phyloP scores from a whole-genome alignment of 2,888 invertebrate genomes.

The Spicauda simplicius region DNA sequence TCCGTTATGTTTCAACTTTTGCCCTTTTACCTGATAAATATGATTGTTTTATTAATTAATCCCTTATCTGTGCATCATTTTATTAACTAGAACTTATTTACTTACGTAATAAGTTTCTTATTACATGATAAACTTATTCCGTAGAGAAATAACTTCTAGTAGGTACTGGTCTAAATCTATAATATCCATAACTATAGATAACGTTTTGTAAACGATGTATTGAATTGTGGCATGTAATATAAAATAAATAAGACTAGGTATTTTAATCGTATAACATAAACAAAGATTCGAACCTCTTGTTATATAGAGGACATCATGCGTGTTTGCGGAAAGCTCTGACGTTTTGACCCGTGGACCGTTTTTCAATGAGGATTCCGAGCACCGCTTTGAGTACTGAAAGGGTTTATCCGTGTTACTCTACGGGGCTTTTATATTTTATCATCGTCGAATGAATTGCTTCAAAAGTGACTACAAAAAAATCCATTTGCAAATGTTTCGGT shows the following conservation, averaged over 20 bases:
- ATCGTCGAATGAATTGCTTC: slow-evolving; percentile 67
- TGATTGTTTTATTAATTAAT: background rate
- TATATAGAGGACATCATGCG: slow-evolving; percentile 49
- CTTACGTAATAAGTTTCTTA: no score
- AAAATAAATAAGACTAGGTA: background rate
- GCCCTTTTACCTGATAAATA: slow-evolving; percentile 9
- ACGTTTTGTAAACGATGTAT: no score
- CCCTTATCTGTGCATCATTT: background rate
- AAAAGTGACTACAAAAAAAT: slow-evolving; percentile 67
- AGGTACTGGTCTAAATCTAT: no score
- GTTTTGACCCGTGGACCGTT: slow-evolving; percentile 68
- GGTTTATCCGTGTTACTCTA: slow-evolving; percentile 68
- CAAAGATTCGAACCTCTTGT: slow-evolving; percentile 19
- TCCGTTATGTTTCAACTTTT: slow-evolving; percentile 7
- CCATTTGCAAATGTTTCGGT: slow-evolving; percentile 62
- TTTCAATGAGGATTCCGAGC: slow-evolving; percentile 72
- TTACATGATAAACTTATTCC: no score
- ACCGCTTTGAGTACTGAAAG: slow-evolving; percentile 67
- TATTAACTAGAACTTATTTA: no score
- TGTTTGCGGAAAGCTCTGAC: slow-evolving; percentile 58
- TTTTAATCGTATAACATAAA: background rate
- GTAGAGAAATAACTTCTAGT: no score
- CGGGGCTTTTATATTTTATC: slow-evolving; percentile 73
- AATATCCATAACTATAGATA: no score
- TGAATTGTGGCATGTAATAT: no score